Evolutionary conservation across 2,797 vertebrate genomes (phyloP).

Genomic region (Schizopygopsis malacanthus): DNA sequence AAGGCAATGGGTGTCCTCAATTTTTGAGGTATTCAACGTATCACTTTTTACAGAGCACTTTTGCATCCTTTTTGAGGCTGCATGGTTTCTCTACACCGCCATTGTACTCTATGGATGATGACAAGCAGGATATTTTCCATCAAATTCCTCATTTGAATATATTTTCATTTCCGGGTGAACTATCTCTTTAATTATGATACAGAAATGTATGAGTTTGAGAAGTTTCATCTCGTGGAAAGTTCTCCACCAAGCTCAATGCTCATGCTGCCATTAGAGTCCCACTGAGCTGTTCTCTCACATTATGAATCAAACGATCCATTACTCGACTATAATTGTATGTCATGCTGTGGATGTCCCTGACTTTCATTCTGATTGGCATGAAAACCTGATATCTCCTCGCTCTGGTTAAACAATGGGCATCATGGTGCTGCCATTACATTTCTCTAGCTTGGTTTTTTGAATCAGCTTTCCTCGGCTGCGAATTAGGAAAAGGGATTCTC

Average conservation of each 20-base stretch:
- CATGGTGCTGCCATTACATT: constrained; percentile 2
- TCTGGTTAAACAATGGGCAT: constrained; percentile 21
- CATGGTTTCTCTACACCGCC: not conserved
- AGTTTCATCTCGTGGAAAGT: constrained; percentile 1
- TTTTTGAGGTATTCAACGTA: not conserved
- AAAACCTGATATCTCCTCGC: constrained; percentile 20
- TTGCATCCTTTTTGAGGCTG: not conserved
- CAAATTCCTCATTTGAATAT: not conserved
- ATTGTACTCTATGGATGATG: not conserved
- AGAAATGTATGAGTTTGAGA: not conserved
- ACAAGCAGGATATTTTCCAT: not conserved
- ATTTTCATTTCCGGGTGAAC: not conserved
- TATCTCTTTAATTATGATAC: not conserved
- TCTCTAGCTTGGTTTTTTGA: constrained; percentile 10
- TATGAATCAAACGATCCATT: constrained; percentile 2
- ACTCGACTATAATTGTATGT: constrained; percentile 4
- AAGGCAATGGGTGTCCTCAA: no score
- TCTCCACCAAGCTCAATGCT: not conserved
- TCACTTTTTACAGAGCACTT: not conserved
- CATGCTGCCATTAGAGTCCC: constrained; percentile 27
- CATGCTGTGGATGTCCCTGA: constrained; percentile 27
- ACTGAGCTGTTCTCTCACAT: constrained; percentile 18
- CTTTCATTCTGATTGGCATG: not conserved
- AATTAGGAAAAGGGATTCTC: constrained; percentile 73
- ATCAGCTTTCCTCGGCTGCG: constrained; percentile 52